phyloP scores from a whole-genome alignment of 1,140 invertebrate species.

The Chelonus insularis region DNA sequence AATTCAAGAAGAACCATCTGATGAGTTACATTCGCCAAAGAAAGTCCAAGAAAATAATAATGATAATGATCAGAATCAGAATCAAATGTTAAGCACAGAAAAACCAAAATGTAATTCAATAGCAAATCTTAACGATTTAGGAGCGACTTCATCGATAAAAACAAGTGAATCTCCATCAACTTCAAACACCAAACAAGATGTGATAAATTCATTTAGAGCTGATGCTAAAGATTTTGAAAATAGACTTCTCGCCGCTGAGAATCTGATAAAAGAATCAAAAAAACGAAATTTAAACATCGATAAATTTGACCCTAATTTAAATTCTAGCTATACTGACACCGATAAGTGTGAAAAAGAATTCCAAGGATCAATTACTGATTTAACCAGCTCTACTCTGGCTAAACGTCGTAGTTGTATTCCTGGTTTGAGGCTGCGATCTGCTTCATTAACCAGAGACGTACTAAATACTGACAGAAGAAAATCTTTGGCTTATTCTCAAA shows the following conservation, averaged over 20 bases:
- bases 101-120: conserved; percentile 36
- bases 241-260: conserved; percentile 50
- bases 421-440: conserved; percentile 47
- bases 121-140: conserved; percentile 33
- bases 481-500: conserved; percentile 34
- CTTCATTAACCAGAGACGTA: conserved; percentile 48
- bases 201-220: conserved; percentile 27
- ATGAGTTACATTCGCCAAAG: conserved; percentile 29
- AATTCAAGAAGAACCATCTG: conserved; percentile 50
- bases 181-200: conserved; percentile 34
- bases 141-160: not conserved
- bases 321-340: conserved; percentile 41
- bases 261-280: conserved; percentile 55
- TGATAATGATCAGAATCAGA: too few relatives aligned
- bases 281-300: conserved; percentile 41
- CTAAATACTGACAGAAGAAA: conserved; percentile 32
- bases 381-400: conserved; percentile 24
- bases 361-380: conserved; percentile 39
- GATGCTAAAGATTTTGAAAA: conserved; percentile 43
- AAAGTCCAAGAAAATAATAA: not conserved
- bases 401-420: conserved; percentile 51
- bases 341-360: conserved; percentile 50
- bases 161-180: conserved; percentile 43
- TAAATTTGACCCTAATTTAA: conserved; percentile 41
- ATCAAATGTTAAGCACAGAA: too few relatives aligned